Conservation (phyloP, 2,797 vertebrate genomes). For the Botia kubotai region DNA sequence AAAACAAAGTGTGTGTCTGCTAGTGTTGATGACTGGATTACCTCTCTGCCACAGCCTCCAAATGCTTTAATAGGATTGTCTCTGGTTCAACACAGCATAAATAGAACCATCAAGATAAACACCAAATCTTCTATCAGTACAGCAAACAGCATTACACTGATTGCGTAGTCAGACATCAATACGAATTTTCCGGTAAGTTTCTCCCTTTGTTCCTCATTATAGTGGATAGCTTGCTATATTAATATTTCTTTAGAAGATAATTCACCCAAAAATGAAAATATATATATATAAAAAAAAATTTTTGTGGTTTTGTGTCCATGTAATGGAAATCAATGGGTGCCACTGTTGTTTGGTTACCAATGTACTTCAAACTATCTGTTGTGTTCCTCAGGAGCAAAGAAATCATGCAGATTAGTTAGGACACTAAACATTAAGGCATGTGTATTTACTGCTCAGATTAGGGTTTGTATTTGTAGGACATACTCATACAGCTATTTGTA, state of each 20-base stretch:
- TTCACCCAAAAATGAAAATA: not conserved
- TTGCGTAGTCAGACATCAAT: constrained; percentile 2
- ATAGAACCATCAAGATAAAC: constrained; percentile 67
- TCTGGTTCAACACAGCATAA: constrained; percentile 65
- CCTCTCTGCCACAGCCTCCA: constrained; percentile 57
- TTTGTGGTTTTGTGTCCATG: too few species aligned
- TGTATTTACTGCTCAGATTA: not conserved
- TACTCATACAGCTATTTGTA: not conserved
- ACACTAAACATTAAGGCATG: not conserved
- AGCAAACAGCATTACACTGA: constrained; percentile 12
- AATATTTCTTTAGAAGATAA: not conserved
- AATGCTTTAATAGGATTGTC: constrained; percentile 79
- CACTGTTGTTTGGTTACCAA: too few species aligned
- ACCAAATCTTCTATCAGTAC: constrained; percentile 22
- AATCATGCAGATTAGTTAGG: not conserved
- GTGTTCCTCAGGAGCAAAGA: too few species aligned
- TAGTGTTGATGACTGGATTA: constrained; percentile 72
- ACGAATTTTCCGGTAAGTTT: constrained; percentile 45
- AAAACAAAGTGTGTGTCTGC: constrained; percentile 51
- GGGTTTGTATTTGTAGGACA: not conserved
- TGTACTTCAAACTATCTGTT: too few species aligned
- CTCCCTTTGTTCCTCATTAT: not conserved
- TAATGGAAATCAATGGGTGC: too few species aligned
- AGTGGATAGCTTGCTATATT: not conserved
- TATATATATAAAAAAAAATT: too few species aligned